phyloP scores from a whole-genome alignment of 2,888 invertebrate species.

The Leucophora obtusa region DNA sequence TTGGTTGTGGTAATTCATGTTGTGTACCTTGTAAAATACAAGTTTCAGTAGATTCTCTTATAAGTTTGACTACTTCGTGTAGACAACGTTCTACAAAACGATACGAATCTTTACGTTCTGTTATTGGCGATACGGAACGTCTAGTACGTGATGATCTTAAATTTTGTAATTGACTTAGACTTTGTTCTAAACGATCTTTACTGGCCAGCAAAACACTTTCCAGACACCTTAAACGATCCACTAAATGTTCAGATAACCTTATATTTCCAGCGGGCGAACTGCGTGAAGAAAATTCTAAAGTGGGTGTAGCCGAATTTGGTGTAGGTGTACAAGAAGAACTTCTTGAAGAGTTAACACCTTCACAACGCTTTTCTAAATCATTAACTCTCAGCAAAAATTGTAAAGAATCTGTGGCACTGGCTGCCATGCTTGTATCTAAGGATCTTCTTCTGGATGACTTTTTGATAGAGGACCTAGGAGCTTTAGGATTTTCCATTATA shows the following conservation, averaged over 20 bases:
- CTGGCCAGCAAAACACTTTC: constrained; percentile 83
- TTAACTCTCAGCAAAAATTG: constrained; percentile 88
- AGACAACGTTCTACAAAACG: constrained; percentile 83
- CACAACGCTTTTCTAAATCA: constrained; percentile 87
- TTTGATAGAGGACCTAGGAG: constrained; percentile 45
- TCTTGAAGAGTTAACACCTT: constrained; percentile 79
- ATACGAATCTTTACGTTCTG: constrained; percentile 83
- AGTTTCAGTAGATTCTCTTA: constrained; percentile 82
- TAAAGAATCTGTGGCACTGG: constrained; percentile 86
- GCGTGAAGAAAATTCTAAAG: constrained; percentile 58
- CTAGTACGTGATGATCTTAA: constrained; percentile 83
- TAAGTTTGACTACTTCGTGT: constrained; percentile 82
- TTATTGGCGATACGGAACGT: constrained; percentile 83
- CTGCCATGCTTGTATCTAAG: constrained; percentile 84
- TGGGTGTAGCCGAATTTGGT: constrained; percentile 64
- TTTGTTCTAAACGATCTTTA: constrained; percentile 84
- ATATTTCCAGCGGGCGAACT: constrained; percentile 69
- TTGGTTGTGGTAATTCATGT: constrained; percentile 58
- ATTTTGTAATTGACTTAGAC: constrained; percentile 82
- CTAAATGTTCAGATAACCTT: constrained; percentile 80
- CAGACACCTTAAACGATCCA: constrained; percentile 82
- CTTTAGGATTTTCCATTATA: constrained; percentile 37
- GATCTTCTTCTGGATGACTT: constrained; percentile 81
- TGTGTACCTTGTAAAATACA: constrained; percentile 80
- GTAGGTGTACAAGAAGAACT: constrained; percentile 74